These are phyloP conservation scores for Agapornis roseicollis DNA, from an alignment of 2,113 vertebrate genomes.

Conservation along the genomic window DNA sequence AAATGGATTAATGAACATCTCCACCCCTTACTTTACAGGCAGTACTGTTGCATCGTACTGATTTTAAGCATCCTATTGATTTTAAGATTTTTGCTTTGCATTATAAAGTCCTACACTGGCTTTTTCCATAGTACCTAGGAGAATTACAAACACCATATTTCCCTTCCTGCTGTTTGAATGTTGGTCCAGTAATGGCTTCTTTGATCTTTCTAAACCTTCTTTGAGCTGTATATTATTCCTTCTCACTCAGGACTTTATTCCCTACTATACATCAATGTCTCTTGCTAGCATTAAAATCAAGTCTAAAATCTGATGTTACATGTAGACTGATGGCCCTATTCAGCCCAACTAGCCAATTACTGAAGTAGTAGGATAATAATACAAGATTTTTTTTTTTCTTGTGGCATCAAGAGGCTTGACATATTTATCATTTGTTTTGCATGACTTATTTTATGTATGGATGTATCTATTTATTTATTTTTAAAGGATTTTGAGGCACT, in stretches of 20 bases:
- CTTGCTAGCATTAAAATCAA: background rate
- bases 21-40: background rate
- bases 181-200: background rate
- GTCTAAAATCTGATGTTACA: background rate
- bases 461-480: background rate
- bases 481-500: background rate
- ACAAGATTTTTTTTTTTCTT: background rate
- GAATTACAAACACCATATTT: background rate
- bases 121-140: background rate
- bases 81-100: slow-evolving; percentile 38
- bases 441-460: background rate
- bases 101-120: background rate
- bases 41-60: slow-evolving; percentile 16
- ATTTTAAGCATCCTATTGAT: slow-evolving; percentile 55
- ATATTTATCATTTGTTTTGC: background rate
- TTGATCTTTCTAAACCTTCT: slow-evolving; percentile 39
- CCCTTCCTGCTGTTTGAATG: background rate
- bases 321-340: background rate
- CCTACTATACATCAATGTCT: background rate
- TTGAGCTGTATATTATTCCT: slow-evolving; percentile 17
- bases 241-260: slow-evolving; percentile 13
- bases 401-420: background rate
- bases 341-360: background rate
- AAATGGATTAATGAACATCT: slow-evolving; percentile 46
- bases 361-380: background rate